Percentiles rank a stretch among this genome's conserved stretches.
Conservation (phyloP, 2,797 vertebrate genomes). For the Poecilia velifera region DNA sequence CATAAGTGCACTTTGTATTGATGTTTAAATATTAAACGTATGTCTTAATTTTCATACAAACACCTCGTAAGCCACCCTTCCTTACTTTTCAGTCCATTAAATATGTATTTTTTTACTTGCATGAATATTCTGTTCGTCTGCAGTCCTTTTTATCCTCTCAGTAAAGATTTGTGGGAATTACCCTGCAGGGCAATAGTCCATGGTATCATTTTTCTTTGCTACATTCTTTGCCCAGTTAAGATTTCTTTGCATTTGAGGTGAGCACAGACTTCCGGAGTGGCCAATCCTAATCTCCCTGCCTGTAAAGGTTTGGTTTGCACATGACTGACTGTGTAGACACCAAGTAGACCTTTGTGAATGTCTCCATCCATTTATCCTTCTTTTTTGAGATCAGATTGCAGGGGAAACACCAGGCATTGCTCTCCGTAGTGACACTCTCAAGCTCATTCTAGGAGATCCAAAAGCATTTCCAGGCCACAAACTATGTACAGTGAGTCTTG, state of each 20-base stretch:
- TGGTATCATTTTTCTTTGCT: neutral
- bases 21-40: constrained; percentile 4
- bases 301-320: constrained; percentile 1
- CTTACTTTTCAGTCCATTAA: neutral
- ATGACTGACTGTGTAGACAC: neutral
- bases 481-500: neutral
- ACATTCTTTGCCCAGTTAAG: neutral
- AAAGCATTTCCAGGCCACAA: neutral
- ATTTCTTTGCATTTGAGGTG: neutral
- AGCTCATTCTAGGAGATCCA: neutral
- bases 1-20: neutral
- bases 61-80: neutral
- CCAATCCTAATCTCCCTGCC: neutral
- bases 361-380: neutral
- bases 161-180: neutral
- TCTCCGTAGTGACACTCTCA: neutral
- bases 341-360: neutral
- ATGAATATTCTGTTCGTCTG: neutral
- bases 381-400: neutral
- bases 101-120: neutral
- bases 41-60: neutral
- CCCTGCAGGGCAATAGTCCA: neutral
- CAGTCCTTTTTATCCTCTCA: neutral
- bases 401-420: neutral
- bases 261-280: neutral